Evolutionary conservation across 2,888 invertebrate species (phyloP), one percentile per base, ranked within the genome.

Genomic region (Morinoia aosen): DNA sequence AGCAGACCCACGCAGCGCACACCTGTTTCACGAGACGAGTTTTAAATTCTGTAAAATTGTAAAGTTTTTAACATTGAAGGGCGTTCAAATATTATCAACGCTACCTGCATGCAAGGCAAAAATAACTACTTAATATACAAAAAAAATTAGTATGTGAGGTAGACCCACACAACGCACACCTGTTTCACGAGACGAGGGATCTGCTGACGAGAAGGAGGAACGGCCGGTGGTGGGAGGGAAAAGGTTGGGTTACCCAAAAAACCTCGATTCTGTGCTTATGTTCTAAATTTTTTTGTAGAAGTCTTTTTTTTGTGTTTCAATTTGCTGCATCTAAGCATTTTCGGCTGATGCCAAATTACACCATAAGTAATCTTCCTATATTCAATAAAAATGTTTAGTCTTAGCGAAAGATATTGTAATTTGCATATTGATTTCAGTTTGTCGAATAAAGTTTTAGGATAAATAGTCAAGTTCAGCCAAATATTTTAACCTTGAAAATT

Each of bases 11-110:
- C 48, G 16, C 58, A 61, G 61, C 61, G 48, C n/a, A 76, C 76
- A 96, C 96, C 96, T 96, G 96, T 58, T 96, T 95, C 95, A 96
- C 95, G 94, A 96, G 96, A 95, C 94, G 95, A 56, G 96, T n/a
- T n/a, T n/a, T n/a, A n/a, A n/a, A n/a, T n/a, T n/a, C n/a, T n/a
- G n/a, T n/a, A n/a, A n/a, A n/a, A n/a, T n/a, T n/a, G n/a, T n/a
- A n/a, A n/a, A n/a, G n/a, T n/a, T n/a, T n/a, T 48, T 48, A 48
- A 48, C 48, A 48, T 48, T 48, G 48, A 48, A 48, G 48, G 48
- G 5, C 48, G 48, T 48, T 48, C 48, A 5, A 48, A 48, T 48
- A 48, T 48, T 48, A 48, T 48, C 76, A 7, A 76, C 19, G 25
- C 8, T 76, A 33, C 8, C 76, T 33, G 33, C 10, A 2, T 25